A percentile compares a stretch with the other conserved stretches of the same genome.
Evolutionary conservation across 1,140 invertebrate genomes (phyloP).

Genomic region (Theocolax elegans): DNA sequence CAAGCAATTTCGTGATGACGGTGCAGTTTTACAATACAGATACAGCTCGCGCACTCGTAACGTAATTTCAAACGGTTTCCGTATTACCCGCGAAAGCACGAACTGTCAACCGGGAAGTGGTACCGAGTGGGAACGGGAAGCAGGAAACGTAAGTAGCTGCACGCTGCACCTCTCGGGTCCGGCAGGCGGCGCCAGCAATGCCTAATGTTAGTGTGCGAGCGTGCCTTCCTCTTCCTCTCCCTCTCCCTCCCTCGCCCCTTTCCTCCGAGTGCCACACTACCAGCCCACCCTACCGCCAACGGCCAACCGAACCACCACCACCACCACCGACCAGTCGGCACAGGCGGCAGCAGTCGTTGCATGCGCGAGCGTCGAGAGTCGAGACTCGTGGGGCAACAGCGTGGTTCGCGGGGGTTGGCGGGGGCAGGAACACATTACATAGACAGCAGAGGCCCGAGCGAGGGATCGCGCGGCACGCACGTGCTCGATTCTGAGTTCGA

Average conservation of each 20-base stretch:
- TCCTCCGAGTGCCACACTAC: neutral
- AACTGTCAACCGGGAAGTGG: no score
- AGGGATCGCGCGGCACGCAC: constrained; percentile 9
- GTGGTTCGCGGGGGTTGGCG: neutral
- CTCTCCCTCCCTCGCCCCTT: neutral
- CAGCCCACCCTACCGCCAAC: no score
- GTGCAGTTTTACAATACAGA: no score
- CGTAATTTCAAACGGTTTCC: no score
- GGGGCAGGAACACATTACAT: no score
- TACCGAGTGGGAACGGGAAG: neutral
- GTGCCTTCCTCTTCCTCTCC: neutral
- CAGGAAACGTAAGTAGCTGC: neutral
- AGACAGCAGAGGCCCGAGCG: neutral
- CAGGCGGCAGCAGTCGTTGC: constrained; percentile 7
- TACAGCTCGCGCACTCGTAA: no score
- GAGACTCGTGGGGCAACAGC: no score
- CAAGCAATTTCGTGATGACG: no score
- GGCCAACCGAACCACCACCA: no score
- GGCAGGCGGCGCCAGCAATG: constrained; percentile 25
- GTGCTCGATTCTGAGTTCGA: constrained; percentile 30
- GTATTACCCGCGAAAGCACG: no score
- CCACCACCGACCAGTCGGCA: neutral
- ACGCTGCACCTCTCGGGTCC: no score
- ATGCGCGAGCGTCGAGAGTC: constrained; percentile 39
- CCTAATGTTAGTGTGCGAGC: neutral